Base-by-base conservation (phyloP, 2,113 vertebrate species). In the Malurus alboscapulatus region DNA sequence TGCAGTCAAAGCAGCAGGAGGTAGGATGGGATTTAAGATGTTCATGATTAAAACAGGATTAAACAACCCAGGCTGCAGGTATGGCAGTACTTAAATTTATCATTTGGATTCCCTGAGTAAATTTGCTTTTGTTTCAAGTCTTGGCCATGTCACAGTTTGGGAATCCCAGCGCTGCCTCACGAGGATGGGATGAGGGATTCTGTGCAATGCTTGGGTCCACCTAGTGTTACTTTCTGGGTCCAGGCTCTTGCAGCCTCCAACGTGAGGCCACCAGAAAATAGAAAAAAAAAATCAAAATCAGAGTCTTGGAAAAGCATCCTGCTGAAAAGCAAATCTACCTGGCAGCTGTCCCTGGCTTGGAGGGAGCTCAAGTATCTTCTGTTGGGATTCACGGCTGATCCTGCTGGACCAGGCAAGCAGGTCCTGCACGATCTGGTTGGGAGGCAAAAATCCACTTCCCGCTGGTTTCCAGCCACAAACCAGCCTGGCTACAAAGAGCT, bases 141-240 rank as follows among this genome's bases (percentile, higher is more conserved):
- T 62, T 92, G 62, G 58, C 77, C 5, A 21, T 42, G 42, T 21
- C 27, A 19, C 54, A n/a, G 48, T 48, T 36, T 44, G 59, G 74
- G 71, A 75, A 84, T 79, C 74, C 77, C 84, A 76, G 88, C 1
- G 27, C n/a, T 24, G 7, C 53, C 72, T 74, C 7, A 4, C 9
- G 34, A 84, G 62, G 26, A 15, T 19, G 76, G 69, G 61, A n/a
- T 17, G 10, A 57, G 63, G 40, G 77, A 51, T 82, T 82, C 84
- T 87, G 32, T 77, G 84, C 71, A 91, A 84, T 54, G 89, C 75
- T 87, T 82, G 87, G 81, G 80, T 95, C 96, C 76, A 92, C 72
- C 69, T 87, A 84, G 86, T 91, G 80, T 93, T 94, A 40, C 88
- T 77, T 88, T 93, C 78, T 73, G 69, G 34, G 30, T 86, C 86